These are phyloP conservation scores for Magallana gigas DNA, from an alignment of 1,140 invertebrate species.

Conservation along the genomic window DNA sequence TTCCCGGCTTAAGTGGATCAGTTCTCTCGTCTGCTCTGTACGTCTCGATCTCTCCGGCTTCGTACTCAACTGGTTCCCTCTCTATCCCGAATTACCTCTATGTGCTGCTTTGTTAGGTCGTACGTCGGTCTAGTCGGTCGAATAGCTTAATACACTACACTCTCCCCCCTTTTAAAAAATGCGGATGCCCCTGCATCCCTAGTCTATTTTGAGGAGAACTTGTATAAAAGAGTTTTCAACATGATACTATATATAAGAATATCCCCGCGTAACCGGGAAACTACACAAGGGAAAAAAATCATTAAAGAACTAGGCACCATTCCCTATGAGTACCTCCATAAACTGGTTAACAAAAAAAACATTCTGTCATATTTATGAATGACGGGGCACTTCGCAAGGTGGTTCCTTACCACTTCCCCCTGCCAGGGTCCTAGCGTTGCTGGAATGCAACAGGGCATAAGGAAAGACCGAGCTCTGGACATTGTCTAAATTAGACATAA, in stretches of 20 bases:
- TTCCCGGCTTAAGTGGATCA: too few species aligned
- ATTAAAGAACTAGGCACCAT: not conserved
- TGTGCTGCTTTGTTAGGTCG: not conserved
- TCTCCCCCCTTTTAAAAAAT: conserved; percentile 19
- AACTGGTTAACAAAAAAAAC: not conserved
- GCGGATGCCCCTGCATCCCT: not conserved
- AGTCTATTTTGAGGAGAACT: not conserved
- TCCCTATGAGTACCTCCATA: not conserved
- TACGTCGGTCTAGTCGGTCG: not conserved
- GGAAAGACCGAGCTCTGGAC: not conserved
- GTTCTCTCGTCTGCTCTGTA: too few species aligned
- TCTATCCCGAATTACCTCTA: too few species aligned
- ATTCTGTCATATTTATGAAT: not conserved
- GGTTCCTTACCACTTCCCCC: not conserved
- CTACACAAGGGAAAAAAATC: not conserved
- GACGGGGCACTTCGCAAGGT: not conserved
- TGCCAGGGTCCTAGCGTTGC: not conserved
- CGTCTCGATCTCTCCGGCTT: too few species aligned
- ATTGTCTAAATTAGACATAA: conserved; percentile 10
- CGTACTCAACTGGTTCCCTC: too few species aligned
- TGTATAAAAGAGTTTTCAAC: not conserved
- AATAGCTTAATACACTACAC: conserved; percentile 2
- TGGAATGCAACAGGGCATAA: not conserved
- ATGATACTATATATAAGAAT: not conserved
- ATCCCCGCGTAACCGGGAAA: conserved; percentile 16